These are phyloP conservation scores for Entomyzon cyanotis DNA, from an alignment of 2,113 vertebrate species.

Conservation along the genomic window DNA sequence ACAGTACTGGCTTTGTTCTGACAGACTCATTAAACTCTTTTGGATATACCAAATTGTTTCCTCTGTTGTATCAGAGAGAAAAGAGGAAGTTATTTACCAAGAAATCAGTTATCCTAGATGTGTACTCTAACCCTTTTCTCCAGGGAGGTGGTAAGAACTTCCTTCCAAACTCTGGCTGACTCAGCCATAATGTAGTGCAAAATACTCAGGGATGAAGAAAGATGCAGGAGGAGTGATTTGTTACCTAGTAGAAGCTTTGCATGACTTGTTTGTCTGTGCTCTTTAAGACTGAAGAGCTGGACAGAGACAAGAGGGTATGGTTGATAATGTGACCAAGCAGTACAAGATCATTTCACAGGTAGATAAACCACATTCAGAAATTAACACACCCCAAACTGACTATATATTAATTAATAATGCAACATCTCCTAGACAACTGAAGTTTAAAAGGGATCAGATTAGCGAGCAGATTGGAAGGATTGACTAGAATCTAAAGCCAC, in stretches of 20 bases:
- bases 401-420: background rate
- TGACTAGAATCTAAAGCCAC: background rate
- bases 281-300: background rate
- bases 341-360: background rate
- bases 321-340: background rate
- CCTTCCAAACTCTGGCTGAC: background rate
- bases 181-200: background rate
- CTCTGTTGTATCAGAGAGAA: background rate
- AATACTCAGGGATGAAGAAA: background rate
- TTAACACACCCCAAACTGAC: background rate
- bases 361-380: background rate
- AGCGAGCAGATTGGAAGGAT: background rate
- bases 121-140: background rate
- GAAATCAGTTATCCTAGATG: background rate
- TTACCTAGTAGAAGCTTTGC: background rate
- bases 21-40: background rate
- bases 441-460: background rate
- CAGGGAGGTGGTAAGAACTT: background rate
- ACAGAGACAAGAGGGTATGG: background rate
- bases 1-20: background rate
- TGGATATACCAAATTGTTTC: background rate
- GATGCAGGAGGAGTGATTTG: background rate
- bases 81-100: background rate
- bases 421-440: background rate
- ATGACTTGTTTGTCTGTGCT: background rate